Base-by-base conservation (phyloP, 2,113 vertebrate species). In the Labeo rohita region DNA sequence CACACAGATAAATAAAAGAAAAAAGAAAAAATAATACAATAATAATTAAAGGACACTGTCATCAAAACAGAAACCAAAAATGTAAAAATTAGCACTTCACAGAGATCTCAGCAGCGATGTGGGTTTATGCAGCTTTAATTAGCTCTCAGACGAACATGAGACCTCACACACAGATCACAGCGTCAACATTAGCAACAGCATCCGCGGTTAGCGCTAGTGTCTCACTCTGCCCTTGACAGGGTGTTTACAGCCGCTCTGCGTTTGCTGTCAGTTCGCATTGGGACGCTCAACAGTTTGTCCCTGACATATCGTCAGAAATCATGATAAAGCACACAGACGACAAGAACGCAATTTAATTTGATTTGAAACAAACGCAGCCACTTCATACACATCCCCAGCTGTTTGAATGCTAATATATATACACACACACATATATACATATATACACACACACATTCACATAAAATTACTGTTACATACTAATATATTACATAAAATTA, bases 321-420 rank as follows among this genome's bases (percentile, higher is more conserved):
- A n/a, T 36, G 82, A 73, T 52, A 70, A 72, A 47, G 82, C 70
- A n/a, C 87, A 76, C 70, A 16, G 52, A 74, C 21, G 28, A 84
- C 63, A 73, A 45, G 68, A 85, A 76, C 11, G 56, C 59, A 34
- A 73, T 47, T 79, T 87, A 85, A 90, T 91, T 87, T 85, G 54
- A 63, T 56, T 75, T 90, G 70, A 63, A 61, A 65, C 78, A 83
- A 39, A 80, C 39, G 68, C 70, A 75, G 73, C 74, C 66, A 88
- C 68, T 74, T 80, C 45, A 79, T 39, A 75, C 56, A 23, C 76
- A 63, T 50, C 21, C 13, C 11, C 73, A 75, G 45, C 73, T 50
- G 45, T 28, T 11, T 12, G 43, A 72, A 72, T 47, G 18, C 18
- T 21, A 73, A 47, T n/a, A 28, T 28, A 28, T 28, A 28, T 28